phyloP scores from a whole-genome alignment of 2,797 vertebrate genomes.

The Hypotaenidia okinawae region DNA sequence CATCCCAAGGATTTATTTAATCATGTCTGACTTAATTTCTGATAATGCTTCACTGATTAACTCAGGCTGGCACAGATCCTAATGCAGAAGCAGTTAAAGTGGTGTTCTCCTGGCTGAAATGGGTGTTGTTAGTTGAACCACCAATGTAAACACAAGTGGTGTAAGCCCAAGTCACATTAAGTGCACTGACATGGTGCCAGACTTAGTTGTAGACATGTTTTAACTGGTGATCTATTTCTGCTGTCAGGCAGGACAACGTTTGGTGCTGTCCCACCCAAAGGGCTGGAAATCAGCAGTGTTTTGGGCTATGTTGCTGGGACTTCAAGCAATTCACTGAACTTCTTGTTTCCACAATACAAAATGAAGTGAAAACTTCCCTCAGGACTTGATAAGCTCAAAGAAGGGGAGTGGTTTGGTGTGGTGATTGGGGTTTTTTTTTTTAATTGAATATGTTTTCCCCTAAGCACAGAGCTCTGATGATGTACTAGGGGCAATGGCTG shows the following conservation, averaged over 20 bases:
- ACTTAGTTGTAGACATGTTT: neutral
- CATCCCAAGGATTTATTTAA: neutral
- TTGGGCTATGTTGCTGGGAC: neutral
- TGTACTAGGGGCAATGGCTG: fast-evolving
- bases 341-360: neutral
- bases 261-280: neutral
- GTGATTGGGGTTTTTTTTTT: neutral
- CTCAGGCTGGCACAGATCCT: neutral
- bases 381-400: neutral
- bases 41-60: neutral
- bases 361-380: neutral
- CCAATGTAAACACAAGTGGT: neutral
- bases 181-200: fast-evolving
- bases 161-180: neutral
- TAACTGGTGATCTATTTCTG: neutral
- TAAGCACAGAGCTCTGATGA: neutral
- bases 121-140: neutral
- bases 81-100: neutral
- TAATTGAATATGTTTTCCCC: neutral
- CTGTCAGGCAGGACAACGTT: neutral
- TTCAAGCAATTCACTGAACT: neutral
- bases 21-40: no score
- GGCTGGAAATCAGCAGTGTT: neutral
- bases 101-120: neutral
- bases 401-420: no score